Percentiles rank a stretch among this genome's conserved stretches.
Evolutionary conservation across 2,888 invertebrate species (phyloP).

Genomic region (Eucera pruinosa): DNA sequence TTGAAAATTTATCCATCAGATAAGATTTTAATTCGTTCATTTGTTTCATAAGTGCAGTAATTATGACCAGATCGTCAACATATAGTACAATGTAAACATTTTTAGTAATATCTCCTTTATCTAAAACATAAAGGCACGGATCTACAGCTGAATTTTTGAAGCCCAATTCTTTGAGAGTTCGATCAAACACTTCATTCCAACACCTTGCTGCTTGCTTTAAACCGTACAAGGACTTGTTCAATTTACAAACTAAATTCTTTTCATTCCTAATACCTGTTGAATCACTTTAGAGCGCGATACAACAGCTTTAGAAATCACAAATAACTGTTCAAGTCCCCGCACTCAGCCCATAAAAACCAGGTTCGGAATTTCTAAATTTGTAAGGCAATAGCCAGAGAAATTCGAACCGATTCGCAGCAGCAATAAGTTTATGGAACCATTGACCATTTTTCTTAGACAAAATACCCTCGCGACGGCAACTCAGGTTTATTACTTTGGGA

Average conservation of each 20-base stretch:
- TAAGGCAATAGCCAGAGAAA: too few relatives aligned
- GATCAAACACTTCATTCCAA: background rate
- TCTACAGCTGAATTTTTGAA: background rate
- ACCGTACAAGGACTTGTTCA: background rate
- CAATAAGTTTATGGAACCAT: too few relatives aligned
- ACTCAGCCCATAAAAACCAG: too few relatives aligned
- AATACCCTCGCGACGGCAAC: too few relatives aligned
- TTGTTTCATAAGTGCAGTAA: background rate
- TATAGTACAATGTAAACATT: background rate
- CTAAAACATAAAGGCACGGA: background rate
- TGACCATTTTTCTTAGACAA: too few relatives aligned
- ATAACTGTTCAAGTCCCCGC: too few relatives aligned
- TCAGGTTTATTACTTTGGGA: too few relatives aligned
- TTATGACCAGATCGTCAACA: background rate
- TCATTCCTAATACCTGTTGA: background rate
- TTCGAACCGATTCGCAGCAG: too few relatives aligned
- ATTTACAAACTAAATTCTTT: background rate
- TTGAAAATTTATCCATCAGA: background rate
- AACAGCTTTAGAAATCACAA: too few relatives aligned
- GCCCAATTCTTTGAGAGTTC: background rate
- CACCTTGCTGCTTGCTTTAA: background rate
- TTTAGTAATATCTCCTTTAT: background rate
- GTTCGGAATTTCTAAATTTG: too few relatives aligned
- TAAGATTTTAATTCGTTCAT: background rate
- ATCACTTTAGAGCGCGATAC: too few relatives aligned